phyloP scores from a whole-genome alignment of 2,113 vertebrate species.

The Lonchura striata region DNA sequence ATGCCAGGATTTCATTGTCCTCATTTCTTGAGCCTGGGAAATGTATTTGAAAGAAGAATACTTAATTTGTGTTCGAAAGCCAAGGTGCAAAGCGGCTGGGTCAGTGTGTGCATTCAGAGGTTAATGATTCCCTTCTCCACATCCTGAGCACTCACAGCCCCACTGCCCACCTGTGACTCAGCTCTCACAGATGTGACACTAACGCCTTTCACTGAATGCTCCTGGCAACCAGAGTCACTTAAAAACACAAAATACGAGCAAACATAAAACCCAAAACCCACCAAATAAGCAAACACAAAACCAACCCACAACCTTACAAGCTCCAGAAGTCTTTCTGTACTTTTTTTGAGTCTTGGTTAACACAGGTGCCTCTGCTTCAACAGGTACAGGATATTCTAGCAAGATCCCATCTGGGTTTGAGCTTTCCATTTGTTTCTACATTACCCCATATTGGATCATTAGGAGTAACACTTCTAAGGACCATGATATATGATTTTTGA shows the following conservation, averaged over 20 bases:
- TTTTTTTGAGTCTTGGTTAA: background rate
- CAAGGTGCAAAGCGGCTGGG: background rate
- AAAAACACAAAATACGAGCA: background rate
- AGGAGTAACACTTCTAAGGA: background rate
- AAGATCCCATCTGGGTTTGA: background rate
- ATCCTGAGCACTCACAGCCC: too few species aligned
- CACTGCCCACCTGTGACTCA: background rate
- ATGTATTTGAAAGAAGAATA: background rate
- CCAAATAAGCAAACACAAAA: background rate
- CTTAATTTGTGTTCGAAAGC: background rate
- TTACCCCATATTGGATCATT: background rate
- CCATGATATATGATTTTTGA: background rate
- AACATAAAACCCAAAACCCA: background rate
- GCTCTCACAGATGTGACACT: background rate
- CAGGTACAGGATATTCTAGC: background rate
- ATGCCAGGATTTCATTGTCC: slow-evolving; percentile 77
- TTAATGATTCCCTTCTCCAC: too few species aligned
- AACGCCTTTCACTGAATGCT: background rate
- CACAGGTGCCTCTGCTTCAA: background rate
- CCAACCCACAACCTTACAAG: background rate
- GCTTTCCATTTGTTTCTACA: background rate
- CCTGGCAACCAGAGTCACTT: background rate
- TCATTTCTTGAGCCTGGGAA: slow-evolving; percentile 74
- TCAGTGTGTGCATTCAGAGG: too few species aligned
- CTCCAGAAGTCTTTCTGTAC: background rate